Evolutionary conservation across 1,140 invertebrate species (phyloP).

Genomic region (Mizuhopecten yessoensis): DNA sequence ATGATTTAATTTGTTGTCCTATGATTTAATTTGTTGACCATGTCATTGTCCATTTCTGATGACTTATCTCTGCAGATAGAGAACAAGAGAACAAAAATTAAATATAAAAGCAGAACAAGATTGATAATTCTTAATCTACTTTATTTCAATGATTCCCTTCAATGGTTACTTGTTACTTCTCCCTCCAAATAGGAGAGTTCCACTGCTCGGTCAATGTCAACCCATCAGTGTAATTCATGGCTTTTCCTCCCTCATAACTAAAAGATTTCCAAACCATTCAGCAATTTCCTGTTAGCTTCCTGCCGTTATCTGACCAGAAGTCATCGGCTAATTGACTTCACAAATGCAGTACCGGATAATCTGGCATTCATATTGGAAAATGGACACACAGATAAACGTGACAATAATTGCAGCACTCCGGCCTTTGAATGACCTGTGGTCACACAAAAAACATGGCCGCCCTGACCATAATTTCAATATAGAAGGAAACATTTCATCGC

Average conservation of each 20-base stretch:
- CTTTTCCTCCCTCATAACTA: background rate
- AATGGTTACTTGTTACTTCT: background rate
- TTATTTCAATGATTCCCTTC: no score
- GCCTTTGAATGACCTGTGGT: slow-evolving; percentile 22
- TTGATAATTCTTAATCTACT: no score
- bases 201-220: background rate
- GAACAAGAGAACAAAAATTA: no score
- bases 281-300: slow-evolving; percentile 15
- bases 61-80: no score
- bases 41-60: no score
- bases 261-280: slow-evolving; percentile 34
- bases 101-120: no score
- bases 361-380: background rate
- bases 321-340: slow-evolving; percentile 22
- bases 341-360: background rate
- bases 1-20: no score
- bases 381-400: slow-evolving; percentile 11
- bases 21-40: no score
- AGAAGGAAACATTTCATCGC: background rate
- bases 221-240: background rate
- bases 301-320: slow-evolving; percentile 1
- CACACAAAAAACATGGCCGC: slow-evolving; percentile 8
- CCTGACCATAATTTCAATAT: background rate
- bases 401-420: background rate
- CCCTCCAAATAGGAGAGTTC: background rate